Percentiles rank a stretch among this genome's conserved stretches.
Evolutionary conservation across 2,113 vertebrate genomes (phyloP).

Genomic region (Cochlearius cochlearius): DNA sequence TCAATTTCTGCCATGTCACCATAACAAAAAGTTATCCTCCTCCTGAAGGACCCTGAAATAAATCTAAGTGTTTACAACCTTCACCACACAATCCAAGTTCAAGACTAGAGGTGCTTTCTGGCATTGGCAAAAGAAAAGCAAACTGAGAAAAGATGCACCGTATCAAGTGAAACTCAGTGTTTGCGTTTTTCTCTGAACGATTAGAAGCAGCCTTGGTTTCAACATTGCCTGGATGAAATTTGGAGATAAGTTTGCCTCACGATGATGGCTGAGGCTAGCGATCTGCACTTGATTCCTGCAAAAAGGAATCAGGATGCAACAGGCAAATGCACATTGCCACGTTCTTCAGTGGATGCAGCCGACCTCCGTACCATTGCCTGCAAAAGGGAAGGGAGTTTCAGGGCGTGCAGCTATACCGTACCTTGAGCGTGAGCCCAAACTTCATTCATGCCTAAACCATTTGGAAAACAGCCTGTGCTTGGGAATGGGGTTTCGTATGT

Average conservation of each 20-base stretch:
- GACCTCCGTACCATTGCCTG: not conserved
- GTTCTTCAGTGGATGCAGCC: not conserved
- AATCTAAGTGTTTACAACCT: not conserved
- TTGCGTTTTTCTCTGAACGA: not conserved
- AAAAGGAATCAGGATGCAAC: not conserved
- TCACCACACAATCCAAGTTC: not conserved
- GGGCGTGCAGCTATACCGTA: not conserved
- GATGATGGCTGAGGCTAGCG: not conserved
- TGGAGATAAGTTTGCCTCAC: not conserved
- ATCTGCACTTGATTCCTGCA: not conserved
- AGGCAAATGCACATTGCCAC: not conserved
- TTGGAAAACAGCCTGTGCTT: not conserved
- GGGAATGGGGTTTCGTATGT: not conserved
- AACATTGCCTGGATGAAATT: not conserved
- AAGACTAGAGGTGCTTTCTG: not conserved
- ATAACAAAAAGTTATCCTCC: not conserved
- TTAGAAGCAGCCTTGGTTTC: not conserved
- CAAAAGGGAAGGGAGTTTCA: not conserved
- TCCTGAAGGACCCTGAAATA: not conserved
- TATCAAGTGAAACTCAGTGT: not conserved
- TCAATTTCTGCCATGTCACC: not conserved
- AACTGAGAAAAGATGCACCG: not conserved
- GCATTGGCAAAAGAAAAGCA: not conserved
- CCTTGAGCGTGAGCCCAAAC: not conserved
- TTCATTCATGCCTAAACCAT: not conserved